Evolutionary conservation across 2,888 invertebrate species (phyloP), one percentile per base, ranked within the genome.

Genomic region (Stenolophus ochropezus): DNA sequence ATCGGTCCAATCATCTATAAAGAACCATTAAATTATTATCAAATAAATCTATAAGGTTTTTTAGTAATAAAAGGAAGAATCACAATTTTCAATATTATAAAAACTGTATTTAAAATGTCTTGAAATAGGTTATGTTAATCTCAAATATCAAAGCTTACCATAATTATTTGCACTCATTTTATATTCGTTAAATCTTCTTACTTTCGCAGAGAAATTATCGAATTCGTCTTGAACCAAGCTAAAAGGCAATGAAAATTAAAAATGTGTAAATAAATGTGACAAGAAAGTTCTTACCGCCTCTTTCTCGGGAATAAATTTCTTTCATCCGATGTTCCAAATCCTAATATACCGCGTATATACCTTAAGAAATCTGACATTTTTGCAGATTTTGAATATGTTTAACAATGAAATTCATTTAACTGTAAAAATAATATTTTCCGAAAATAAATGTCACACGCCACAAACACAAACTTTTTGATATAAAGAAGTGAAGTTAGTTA

Each of bases 271-370:
- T 20, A 71, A 69, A 71, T 71, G n/a, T 20, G 18, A 27, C 2
- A 71, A 23, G 23, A 25, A 58, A 49, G 14, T 71, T 27, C 79
- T 80, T 80, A 80, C 80, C 80, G 80, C 80, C 80, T 80, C 80
- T 80, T 80, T 80, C 73, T 53, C 6, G 25, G 80, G 42, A 27
- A 6, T 23, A 23, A 53, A 53, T n/a, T 27, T 11, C 18, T 18
- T 1, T 79, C 69, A 8, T 79, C 69, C n/a, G 33, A 20, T 27
- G 11, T 11, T 27, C 71, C 53, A 21, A 79, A 23, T 18, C 73
- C 58, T 18, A 80, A 58, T 53, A 80, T 16, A 20, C 56, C 58
- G 20, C 73, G 73, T 23, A 80, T 1, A 33, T 21, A 47, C 49
- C 21, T 80, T 20, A 80, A 16, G 14, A 80, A 14, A 11, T 80